Base-by-base conservation (phyloP, 1,140 invertebrate species). In the Zaprionus nigranus region DNA sequence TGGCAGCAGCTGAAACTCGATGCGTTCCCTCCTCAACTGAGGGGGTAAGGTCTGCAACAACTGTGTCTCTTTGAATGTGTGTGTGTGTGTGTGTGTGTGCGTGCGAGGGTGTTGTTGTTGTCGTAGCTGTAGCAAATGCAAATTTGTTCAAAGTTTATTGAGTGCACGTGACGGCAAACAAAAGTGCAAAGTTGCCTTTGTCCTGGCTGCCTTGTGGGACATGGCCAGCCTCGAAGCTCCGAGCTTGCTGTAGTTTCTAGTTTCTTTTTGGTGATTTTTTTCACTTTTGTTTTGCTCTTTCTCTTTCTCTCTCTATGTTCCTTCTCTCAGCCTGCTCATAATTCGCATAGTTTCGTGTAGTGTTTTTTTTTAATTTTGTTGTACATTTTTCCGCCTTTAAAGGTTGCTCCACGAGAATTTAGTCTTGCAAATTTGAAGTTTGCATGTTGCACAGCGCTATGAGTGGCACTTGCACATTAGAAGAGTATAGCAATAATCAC, bases 131-230 rank as follows among this genome's bases (percentile, higher is more conserved):
- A 43, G 83, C 75, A 88, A 87, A 90, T 90, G 87, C 87, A 90
- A 90, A 90, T 90, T 90, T 87, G 87, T 82, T 90, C 75, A 91
- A 91, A 90, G 87, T 90, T 90, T 90, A 90, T 90, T 90, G 87
- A 91, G 87, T 91, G 87, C 87, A 90, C 87, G 87, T 90, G 82
- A 86, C 87, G 83, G 84, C 80, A 90, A 90, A 90, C 86, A 90
- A 91, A 90, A 91, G 80, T 81, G 87, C 79, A 86, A 90, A 90
- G 78, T 78, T 90, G 64, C 70, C 63, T 54, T 63, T 66, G 75
- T 76, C 57, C 66, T 57, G 51, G 53, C 58, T 38, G 68, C 46
- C 66, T 40, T 46, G 9, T 36, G 67, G 22, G 24, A 17, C 38
- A 30, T 20, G 11, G 40, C 30, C 17, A 53, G 28, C 9, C 43